Evolutionary conservation across 2,797 vertebrate genomes (phyloP), one percentile per base, ranked within the genome.

Genomic region (Cryptoblepharus egeriae): DNA sequence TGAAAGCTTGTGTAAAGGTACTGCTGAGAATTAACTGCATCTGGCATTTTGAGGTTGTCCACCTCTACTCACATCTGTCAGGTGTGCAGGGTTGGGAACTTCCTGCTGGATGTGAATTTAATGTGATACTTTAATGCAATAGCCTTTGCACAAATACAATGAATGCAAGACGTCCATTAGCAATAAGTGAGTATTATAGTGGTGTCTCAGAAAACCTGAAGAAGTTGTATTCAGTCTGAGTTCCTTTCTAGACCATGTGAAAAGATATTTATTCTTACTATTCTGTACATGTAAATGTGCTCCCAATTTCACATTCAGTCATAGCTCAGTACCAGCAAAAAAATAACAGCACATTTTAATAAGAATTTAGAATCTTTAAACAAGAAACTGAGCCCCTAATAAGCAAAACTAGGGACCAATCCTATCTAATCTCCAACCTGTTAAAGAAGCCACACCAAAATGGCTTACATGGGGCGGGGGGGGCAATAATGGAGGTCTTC

Each of bases 1-100:
- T 10, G 85, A 94, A 2, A 89, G 94, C 80, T 94, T 89, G 13
- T 99, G 98, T 90, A 95, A 93, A 93, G 97, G 98, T 99, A 94
- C 60, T 73, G 0, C 3, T 30, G 70, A 81, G 18, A 89, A 55
- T 15, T 13, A 4, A 24, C 5, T 49, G 10, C 4, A 26, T 75
- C 0, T 1, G 28, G 55, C 20, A n/a, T n/a, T n/a, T n/a, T n/a
- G n/a, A n/a, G n/a, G n/a, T n/a, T n/a, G n/a, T n/a, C n/a, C n/a
- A n/a, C n/a, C n/a, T n/a, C n/a, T n/a, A n/a, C n/a, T n/a, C n/a
- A n/a, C n/a, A n/a, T n/a, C n/a, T n/a, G n/a, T n/a, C n/a, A n/a
- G n/a, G n/a, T n/a, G n/a, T n/a, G n/a, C n/a, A n/a, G n/a, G n/a
- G n/a, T n/a, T 26, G 77, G 63, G 58, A 3, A 61, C 37, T 22